A percentile compares a stretch with the other conserved stretches of the same genome.
phyloP scores from a whole-genome alignment of 2,797 vertebrate species.

The Tarsius wallacei region DNA sequence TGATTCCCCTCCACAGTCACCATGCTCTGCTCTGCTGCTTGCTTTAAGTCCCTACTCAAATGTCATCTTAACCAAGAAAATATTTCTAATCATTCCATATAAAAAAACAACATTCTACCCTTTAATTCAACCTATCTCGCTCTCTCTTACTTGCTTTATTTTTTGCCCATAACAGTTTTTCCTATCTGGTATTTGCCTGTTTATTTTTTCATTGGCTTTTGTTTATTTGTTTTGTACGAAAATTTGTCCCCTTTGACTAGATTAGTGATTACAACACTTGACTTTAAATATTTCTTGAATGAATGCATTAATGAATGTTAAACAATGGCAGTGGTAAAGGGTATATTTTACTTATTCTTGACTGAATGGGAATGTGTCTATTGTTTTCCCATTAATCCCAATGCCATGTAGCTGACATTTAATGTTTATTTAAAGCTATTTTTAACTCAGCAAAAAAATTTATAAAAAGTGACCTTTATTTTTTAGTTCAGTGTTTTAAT shows the following conservation, averaged over 20 bases:
- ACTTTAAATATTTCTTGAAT: not conserved
- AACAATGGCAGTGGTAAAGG: not conserved
- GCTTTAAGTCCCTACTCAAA: not conserved
- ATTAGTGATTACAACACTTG: not conserved
- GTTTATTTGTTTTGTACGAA: not conserved
- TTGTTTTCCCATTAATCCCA: not conserved
- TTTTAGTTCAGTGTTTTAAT: not conserved
- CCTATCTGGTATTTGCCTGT: not conserved
- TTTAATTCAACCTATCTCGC: not conserved
- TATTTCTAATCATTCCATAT: not conserved
- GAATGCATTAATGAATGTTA: not conserved
- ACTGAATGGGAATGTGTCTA: not conserved
- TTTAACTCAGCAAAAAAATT: not conserved
- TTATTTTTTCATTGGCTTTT: not conserved
- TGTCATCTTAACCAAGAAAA: not conserved
- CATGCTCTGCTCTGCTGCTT: not conserved
- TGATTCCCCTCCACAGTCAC: not conserved
- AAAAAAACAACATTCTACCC: not conserved
- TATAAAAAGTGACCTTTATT: not conserved
- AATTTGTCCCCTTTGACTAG: not conserved
- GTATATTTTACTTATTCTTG: not conserved
- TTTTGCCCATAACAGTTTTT: not conserved
- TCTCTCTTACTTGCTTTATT: not conserved
- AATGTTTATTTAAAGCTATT: conserved; percentile 23
- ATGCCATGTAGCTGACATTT: not conserved